phyloP scores from a whole-genome alignment of 2,113 vertebrate genomes.

The Vulpes ferrilata region DNA sequence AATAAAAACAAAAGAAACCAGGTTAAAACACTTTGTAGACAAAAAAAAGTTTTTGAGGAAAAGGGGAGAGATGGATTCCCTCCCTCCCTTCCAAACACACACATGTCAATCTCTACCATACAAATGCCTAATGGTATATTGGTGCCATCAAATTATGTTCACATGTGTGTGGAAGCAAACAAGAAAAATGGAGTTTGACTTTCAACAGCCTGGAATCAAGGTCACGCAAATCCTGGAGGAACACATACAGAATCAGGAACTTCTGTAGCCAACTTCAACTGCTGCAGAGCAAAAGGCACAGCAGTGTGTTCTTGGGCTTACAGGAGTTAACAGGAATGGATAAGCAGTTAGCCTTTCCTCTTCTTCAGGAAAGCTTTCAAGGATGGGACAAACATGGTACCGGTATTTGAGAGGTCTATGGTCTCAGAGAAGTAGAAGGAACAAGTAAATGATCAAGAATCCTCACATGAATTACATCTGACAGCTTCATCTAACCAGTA shows the following conservation, averaged over 20 bases:
- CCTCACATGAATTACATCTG: background rate
- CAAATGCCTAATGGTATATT: background rate
- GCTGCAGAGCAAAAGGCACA: background rate
- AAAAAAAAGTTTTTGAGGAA: conserved; percentile 17
- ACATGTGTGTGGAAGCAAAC: rapidly evolving
- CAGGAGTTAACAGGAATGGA: background rate
- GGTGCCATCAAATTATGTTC: background rate
- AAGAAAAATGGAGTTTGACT: background rate
- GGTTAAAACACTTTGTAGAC: conserved; percentile 1
- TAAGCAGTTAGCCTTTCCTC: background rate
- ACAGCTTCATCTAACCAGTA: background rate
- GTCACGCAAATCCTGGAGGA: background rate
- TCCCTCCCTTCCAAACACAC: background rate
- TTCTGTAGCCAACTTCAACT: background rate
- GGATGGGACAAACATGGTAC: background rate
- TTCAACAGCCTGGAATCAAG: background rate
- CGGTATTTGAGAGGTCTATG: background rate
- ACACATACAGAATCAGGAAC: background rate
- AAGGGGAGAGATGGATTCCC: background rate
- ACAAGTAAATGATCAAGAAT: background rate
- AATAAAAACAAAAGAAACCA: background rate
- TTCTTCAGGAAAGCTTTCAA: background rate
- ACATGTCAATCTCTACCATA: background rate
- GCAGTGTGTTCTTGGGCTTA: background rate
- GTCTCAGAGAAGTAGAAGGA: background rate